Evolutionary conservation across 1,140 invertebrate genomes (phyloP), one percentile per base, ranked within the genome.

Genomic region (Watersipora subatra): DNA sequence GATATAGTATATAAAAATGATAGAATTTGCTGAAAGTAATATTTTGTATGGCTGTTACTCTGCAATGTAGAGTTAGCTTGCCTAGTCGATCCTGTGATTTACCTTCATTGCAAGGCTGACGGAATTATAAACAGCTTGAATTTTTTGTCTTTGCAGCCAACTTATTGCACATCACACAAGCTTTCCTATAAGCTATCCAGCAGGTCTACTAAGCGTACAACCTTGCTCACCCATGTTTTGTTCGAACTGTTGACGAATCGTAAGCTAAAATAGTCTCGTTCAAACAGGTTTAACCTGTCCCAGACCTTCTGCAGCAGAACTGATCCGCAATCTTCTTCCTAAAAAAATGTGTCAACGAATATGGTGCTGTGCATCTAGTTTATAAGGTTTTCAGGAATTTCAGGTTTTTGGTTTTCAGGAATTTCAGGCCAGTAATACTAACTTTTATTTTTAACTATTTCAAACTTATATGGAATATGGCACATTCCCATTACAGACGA

Each of bases 241-340:
- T 82, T 76, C 25, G 75, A 71, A 17, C 72, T 66, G 81, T 99
- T 96, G 20, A 93, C 93, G 76, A 91, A 99, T 80, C 98, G 94
- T 46, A 99, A 82, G 20, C 95, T 96, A 85, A 99, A 99, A 78
- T 99, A 99, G 81, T 99, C 96, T 80, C 95, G 97, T 80, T 99
- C 97, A 69, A 97, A 93, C 62, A 99, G 83, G 77, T 98, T 94
- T 73, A 98, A 81, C 58, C 92, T 91, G 80, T 95, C 96, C 83
- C 96, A 97, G 2, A 98, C 93, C 84, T 96, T 92, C 75, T 98
- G 93, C 75, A 96, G 92, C 28, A 98, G 83, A 77, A 93, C 90
- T 75, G 85, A 86, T 25, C 92, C 94, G 76, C 92, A 84, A 17
- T 64, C 67, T 56, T 59, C 72, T 19, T 63, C 63, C 74, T 75